Evolutionary conservation across 2,888 invertebrate species (phyloP).

Genomic region (Urechis unicinctus): DNA sequence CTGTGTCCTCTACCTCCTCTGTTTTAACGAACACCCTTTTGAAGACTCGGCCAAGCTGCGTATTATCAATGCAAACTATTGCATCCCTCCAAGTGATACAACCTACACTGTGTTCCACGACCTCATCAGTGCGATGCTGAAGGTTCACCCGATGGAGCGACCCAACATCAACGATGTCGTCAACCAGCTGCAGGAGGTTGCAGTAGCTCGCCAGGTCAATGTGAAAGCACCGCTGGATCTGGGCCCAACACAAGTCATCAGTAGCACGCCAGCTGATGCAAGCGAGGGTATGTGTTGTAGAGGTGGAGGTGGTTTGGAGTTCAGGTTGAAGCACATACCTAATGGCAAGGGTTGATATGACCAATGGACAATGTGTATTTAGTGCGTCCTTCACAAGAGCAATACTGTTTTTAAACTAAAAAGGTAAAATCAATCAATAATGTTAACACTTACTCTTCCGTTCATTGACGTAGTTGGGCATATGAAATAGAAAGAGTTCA

Average conservation of each 20-base stretch:
- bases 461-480: no score
- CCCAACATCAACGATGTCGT: slow-evolving; percentile 72
- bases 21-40: slow-evolving; percentile 92
- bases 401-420: no score
- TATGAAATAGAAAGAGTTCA: no score
- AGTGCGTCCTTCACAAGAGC: no score
- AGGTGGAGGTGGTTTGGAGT: no score
- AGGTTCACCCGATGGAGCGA: slow-evolving; percentile 71
- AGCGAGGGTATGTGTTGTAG: no score
- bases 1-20: slow-evolving; percentile 85
- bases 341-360: no score
- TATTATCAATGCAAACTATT: slow-evolving; percentile 93
- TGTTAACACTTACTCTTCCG: no score
- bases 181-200: slow-evolving; percentile 80
- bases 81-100: slow-evolving; percentile 70
- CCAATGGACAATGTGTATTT: no score
- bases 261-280: background rate
- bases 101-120: slow-evolving; percentile 80
- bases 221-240: slow-evolving; percentile 58
- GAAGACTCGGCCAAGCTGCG: slow-evolving; percentile 89
- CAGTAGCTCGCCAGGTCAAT: slow-evolving; percentile 76
- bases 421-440: no score
- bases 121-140: slow-evolving; percentile 69
- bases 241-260: background rate
- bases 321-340: no score